phyloP scores from a whole-genome alignment of 2,888 invertebrate genomes.

The Hypolimnas misippus region DNA sequence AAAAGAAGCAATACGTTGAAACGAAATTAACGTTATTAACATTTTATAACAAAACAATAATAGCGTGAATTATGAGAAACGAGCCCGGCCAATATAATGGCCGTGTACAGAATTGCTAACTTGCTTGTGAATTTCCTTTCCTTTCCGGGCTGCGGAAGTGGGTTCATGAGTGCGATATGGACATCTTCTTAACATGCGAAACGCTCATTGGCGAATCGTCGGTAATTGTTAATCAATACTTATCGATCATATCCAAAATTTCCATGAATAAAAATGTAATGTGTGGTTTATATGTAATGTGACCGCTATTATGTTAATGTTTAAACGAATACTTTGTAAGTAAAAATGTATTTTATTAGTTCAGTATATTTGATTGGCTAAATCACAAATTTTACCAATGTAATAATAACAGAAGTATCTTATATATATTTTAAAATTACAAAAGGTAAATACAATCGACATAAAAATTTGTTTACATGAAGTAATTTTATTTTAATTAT shows the following conservation, averaged over 20 bases:
- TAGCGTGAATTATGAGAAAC: constrained; percentile 55
- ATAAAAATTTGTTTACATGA: too few relatives aligned
- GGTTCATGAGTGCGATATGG: constrained; percentile 57
- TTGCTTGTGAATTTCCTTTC: constrained; percentile 74
- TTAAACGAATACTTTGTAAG: too few relatives aligned
- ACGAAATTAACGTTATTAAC: constrained; percentile 29
- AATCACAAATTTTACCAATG: too few relatives aligned
- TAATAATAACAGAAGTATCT: too few relatives aligned
- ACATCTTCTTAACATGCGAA: constrained; percentile 64
- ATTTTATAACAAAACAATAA: constrained; percentile 38
- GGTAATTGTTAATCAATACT: constrained; percentile 56
- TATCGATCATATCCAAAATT: constrained; percentile 33
- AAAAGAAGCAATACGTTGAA: background rate
- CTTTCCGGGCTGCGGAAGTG: constrained; percentile 78
- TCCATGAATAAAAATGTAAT: constrained; percentile 16
- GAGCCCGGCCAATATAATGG: constrained; percentile 51
- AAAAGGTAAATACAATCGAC: too few relatives aligned
- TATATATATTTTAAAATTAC: too few relatives aligned
- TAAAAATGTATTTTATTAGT: too few relatives aligned
- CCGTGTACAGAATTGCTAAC: constrained; percentile 70
- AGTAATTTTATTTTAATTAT: too few relatives aligned
- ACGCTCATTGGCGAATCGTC: constrained; percentile 53
- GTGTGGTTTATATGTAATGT: too few relatives aligned
- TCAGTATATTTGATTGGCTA: too few relatives aligned
- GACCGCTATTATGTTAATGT: too few relatives aligned